Evolutionary conservation across 2,888 invertebrate species (phyloP).

Genomic region (Hartigia nigra): DNA sequence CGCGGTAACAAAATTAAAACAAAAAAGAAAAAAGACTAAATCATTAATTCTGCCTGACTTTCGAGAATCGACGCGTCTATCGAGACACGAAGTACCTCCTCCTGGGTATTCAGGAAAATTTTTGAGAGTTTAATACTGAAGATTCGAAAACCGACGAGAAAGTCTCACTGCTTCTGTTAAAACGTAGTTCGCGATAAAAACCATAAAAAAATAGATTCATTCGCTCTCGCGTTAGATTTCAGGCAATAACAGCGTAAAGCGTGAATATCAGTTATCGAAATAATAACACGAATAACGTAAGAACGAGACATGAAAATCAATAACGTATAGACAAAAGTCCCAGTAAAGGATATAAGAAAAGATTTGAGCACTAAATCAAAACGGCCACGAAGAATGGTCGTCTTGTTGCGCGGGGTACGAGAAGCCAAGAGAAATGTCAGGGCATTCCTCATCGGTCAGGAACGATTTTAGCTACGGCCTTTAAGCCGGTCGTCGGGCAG

Average conservation of each 20-base stretch:
- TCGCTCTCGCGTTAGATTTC: background rate
- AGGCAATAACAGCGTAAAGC: background rate
- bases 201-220: background rate
- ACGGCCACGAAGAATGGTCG: background rate
- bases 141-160: no score
- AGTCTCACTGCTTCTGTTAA: background rate
- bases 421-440: constrained; percentile 40
- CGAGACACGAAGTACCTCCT: background rate
- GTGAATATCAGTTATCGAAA: background rate
- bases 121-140: background rate
- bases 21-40: background rate
- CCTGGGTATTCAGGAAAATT: no score
- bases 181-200: background rate
- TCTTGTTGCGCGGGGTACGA: background rate
- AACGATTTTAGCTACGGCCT: constrained; percentile 56
- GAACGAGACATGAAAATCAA: background rate
- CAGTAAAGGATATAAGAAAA: background rate
- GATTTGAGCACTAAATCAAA: background rate
- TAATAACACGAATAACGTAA: background rate
- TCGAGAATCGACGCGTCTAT: background rate
- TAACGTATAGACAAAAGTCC: background rate
- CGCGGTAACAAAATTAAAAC: background rate
- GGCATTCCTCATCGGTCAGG: constrained; percentile 57
- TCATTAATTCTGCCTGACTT: background rate
- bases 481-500: constrained; percentile 37